Evolutionary conservation across 2,797 vertebrate species (phyloP).

Genomic region (Spea hammondii): DNA sequence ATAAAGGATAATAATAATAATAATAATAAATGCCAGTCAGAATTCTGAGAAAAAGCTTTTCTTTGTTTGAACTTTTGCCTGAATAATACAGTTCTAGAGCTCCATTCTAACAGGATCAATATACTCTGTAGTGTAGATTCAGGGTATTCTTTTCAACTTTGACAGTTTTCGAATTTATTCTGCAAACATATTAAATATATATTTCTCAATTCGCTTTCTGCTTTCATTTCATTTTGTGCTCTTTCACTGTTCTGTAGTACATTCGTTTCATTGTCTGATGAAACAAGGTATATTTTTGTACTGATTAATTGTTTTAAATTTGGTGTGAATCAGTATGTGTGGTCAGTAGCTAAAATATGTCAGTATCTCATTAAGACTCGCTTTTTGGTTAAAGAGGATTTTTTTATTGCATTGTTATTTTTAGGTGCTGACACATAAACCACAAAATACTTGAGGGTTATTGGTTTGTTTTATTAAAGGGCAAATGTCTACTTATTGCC

Average conservation of each 20-base stretch:
- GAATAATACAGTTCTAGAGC: neutral
- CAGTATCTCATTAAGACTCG: constrained; percentile 12
- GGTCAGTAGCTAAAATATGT: constrained; percentile 10
- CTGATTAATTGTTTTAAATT: constrained; percentile 7
- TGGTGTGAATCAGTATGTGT: constrained; percentile 32
- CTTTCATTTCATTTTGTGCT: neutral
- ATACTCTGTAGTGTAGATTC: neutral
- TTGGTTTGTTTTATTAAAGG: constrained; percentile 4
- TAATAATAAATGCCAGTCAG: too few relatives aligned
- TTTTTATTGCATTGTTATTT: constrained; percentile 30
- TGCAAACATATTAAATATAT: neutral
- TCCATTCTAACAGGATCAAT: neutral
- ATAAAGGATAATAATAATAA: too few relatives aligned
- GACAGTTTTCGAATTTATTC: neutral
- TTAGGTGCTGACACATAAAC: constrained; percentile 11
- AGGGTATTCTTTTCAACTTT: neutral
- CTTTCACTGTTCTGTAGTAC: neutral
- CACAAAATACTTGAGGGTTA: constrained; percentile 31
- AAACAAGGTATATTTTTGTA: constrained; percentile 3
- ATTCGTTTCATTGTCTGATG: constrained; percentile 14
- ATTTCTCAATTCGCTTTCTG: neutral
- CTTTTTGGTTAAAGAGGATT: constrained; percentile 21
- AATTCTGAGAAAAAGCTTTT: too few relatives aligned
- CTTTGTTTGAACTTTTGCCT: neutral
- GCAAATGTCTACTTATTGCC: neutral